Evolutionary conservation across 2,113 vertebrate species (phyloP), one percentile per base, ranked within the genome.

Genomic region (Coracopsis vasa): DNA sequence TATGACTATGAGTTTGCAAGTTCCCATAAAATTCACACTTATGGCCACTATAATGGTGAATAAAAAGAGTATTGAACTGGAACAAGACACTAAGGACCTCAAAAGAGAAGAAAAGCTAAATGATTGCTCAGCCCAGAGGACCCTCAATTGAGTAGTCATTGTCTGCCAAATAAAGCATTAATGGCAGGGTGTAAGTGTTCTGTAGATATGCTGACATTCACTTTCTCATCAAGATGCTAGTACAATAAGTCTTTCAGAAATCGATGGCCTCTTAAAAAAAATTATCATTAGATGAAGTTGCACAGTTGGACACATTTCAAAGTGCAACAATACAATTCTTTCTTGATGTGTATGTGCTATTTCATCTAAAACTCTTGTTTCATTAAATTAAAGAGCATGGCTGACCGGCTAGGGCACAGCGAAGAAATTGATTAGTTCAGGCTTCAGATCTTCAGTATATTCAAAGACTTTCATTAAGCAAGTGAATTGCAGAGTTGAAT

Each of bases 131-230:
- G 97, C 97, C 97, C 96, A 97, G 83, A 98, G 98, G 98, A 97
- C 98, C 97, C 97, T 98, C 96, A 91, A 98, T 98, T 98, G 98
- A 98, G 98, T 98, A 98, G 96, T 98, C 97, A 98, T 98, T 98
- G 98, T 98, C 98, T 98, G 98, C 98, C 98, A 98, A 98, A 98
- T 97, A 98, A 98, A 98, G 98, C 98, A 98, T 98, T 98, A 98
- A 98, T 98, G 97, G 97, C 96, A 97, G 97, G 96, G 98, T 98
- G 95, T 98, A 98, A 98, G 98, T 97, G 97, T 98, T 98, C 98
- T 97, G 97, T 95, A 98, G 98, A 98, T 98, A 98, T 97, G 98
- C 98, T 98, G 98, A 98, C 98, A 96, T 98, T 98, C 97, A 96
- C 95, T 98, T 98, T 98, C 98, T 98, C 98, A 98, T 98, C 97